These are phyloP conservation scores for Notolepis coatsorum DNA, from an alignment of 2,797 vertebrate species.

Conservation along the genomic window DNA sequence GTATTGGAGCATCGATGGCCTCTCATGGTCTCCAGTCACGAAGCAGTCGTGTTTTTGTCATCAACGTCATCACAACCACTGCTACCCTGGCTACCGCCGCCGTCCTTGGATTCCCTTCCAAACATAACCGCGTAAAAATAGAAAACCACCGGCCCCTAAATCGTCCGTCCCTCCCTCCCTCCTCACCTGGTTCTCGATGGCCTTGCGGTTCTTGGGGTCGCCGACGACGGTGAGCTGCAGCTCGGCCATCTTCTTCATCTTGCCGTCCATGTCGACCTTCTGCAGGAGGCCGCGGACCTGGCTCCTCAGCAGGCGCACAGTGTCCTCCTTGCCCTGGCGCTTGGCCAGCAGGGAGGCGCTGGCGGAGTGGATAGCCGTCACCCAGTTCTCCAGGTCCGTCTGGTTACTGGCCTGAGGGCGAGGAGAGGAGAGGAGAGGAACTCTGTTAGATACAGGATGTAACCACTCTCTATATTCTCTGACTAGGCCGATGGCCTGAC, in stretches of 20 bases:
- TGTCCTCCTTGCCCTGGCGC: slow-evolving; percentile 95
- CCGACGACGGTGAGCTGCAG: slow-evolving; percentile 90
- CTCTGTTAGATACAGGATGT: too few species aligned
- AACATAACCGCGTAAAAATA: too few species aligned
- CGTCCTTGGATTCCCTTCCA: neutral
- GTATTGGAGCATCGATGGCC: too few species aligned
- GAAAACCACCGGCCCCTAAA: neutral
- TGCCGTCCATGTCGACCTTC: slow-evolving; percentile 96
- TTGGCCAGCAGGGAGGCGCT: slow-evolving; percentile 94
- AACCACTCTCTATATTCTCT: too few species aligned
- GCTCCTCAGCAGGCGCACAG: slow-evolving; percentile 87
- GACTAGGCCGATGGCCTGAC: too few species aligned
- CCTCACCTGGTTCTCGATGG: slow-evolving; percentile 96
- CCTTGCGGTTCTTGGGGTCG: slow-evolving; percentile 93
- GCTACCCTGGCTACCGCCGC: neutral
- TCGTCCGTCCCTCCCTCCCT: neutral
- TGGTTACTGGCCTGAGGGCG: slow-evolving; percentile 90
- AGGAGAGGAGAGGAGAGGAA: neutral
- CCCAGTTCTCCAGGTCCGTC: slow-evolving; percentile 96
- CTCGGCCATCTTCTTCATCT: slow-evolving; percentile 98
- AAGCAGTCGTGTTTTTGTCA: neutral
- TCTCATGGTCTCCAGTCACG: too few species aligned
- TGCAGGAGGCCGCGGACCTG: slow-evolving; percentile 89
- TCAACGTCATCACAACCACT: neutral
- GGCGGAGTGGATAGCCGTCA: slow-evolving; percentile 94